Base-by-base conservation (phyloP, 1,140 invertebrate genomes). In the Caenorhabditis briggsae region DNA sequence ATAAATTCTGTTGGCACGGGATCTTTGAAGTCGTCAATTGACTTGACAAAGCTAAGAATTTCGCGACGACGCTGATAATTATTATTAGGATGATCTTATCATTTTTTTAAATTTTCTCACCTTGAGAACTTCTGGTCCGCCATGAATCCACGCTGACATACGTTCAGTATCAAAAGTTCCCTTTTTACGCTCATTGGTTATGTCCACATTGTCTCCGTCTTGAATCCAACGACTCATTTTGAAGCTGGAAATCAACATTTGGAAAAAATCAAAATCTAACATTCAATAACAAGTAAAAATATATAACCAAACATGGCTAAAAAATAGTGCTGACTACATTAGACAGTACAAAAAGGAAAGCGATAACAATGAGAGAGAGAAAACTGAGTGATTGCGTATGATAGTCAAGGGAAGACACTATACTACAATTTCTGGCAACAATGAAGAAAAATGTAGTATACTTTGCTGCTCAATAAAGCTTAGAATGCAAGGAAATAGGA, bases 131-230 rank as follows among this genome's bases (percentile, higher is more conserved):
- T 93, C 82, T 11, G 25, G 5, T 23, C 82, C 58, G 3, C 56
- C 70, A 61, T 48, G 41, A 33, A 58, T 86, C 85, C 74, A 58
- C 95, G 70, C 96, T 93, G 61, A 96, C 93, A 91, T 95, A 92
- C 96, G 96, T 82, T 93, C 91, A 2, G 94, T 93, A 92, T 95
- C 93, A 92, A 97, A 96, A 16, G 94, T 95, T 90, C 95, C 96
- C 88, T 95, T 95, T 65, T 94, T 93, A 86, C 96, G 94, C 93
- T 97, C 96, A 88, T 93, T 94, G 88, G 94, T 93, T 64, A 97
- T 93, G 93, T 96, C 96, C n/a, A 94, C 92, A 92, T 96, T 90
- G 48, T 91, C 89, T 11, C 70, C 70, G 20, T 12, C 12, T 41
- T 78, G 70, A 25, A 78, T 78, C 70, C 70, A 78, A 50, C 70